These are phyloP conservation scores for Tribolium madens DNA, from an alignment of 1,140 invertebrate genomes.

Conservation along the genomic window DNA sequence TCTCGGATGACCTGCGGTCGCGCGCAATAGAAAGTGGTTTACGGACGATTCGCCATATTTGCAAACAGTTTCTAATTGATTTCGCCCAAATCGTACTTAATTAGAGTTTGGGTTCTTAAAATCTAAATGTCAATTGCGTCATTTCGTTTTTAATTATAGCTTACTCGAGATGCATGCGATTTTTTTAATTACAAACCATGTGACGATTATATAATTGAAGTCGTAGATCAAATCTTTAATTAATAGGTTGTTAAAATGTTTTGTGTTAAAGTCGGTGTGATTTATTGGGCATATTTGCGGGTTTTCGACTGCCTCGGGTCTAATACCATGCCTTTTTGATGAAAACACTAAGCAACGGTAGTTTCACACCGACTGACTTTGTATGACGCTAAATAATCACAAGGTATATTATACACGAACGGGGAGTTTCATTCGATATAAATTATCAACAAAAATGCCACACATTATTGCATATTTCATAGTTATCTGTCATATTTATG, in stretches of 20 bases:
- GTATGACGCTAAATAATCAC: constrained; percentile 1
- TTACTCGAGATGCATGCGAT: background rate
- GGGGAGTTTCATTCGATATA: constrained; percentile 10
- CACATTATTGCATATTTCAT: background rate
- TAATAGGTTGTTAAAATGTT: constrained; percentile 28
- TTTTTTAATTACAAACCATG: constrained; percentile 15
- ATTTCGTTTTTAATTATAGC: constrained; percentile 12
- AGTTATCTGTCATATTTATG: background rate
- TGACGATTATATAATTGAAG: constrained; percentile 32
- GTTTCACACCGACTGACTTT: background rate
- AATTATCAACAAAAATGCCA: background rate
- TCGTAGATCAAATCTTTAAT: constrained; percentile 22
- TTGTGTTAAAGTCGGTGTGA: constrained; percentile 2
- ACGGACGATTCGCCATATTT: constrained; percentile 25
- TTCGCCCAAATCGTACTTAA: constrained; percentile 15
- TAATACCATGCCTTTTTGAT: background rate
- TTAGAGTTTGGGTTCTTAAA: background rate
- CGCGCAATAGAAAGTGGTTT: constrained; percentile 27
- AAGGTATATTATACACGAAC: background rate
- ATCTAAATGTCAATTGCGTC: constrained; percentile 13
- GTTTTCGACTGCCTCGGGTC: constrained; percentile 7
- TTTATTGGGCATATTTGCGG: constrained; percentile 19
- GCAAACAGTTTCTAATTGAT: constrained; percentile 9
- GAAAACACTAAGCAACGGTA: constrained; percentile 1
- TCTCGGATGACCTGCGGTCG: constrained; percentile 20